A percentile compares a stretch with the other conserved stretches of the same genome.
These are phyloP conservation scores for Brachylomia viminalis DNA, from an alignment of 2,888 invertebrate species.

Conservation along the genomic window DNA sequence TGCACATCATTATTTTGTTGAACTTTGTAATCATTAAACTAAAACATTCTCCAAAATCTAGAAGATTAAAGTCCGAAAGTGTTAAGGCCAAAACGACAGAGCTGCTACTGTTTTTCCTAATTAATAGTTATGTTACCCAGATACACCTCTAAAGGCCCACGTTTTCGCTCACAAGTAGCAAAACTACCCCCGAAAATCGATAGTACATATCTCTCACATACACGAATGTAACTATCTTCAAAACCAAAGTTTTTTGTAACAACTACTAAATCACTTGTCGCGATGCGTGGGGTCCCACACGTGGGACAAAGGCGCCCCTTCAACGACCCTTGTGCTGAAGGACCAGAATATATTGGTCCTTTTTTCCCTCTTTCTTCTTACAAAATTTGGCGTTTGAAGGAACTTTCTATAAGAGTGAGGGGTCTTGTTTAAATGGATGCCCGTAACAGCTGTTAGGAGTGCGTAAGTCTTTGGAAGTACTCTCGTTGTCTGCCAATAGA, in stretches of 20 bases:
- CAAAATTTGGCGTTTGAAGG: conserved; percentile 51
- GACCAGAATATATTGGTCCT: conserved; percentile 67
- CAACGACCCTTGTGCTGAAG: conserved; percentile 73
- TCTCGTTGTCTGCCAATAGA: conserved; percentile 80
- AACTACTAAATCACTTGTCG: conserved; percentile 87
- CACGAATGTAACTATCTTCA: conserved; percentile 57
- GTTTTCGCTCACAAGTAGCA: conserved; percentile 42
- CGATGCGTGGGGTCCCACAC: conserved; percentile 88
- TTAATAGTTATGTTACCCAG: neutral
- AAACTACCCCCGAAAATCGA: conserved; percentile 53
- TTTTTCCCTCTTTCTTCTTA: conserved; percentile 51
- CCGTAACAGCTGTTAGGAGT: conserved; percentile 81
- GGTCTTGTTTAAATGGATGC: conserved; percentile 71
- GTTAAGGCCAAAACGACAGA: neutral
- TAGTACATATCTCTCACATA: conserved; percentile 62
- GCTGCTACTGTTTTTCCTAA: neutral
- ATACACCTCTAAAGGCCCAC: neutral
- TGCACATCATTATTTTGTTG: too few relatives aligned
- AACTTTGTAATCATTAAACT: neutral
- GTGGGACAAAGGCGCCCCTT: conserved; percentile 82
- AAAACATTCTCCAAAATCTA: neutral
- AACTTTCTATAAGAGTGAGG: conserved; percentile 38
- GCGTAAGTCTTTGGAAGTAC: conserved; percentile 82
- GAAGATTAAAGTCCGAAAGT: too few relatives aligned
- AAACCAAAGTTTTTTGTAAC: conserved; percentile 76